Base-by-base conservation (phyloP, 2,113 vertebrate species). In the Myxocyprinus asiaticus region DNA sequence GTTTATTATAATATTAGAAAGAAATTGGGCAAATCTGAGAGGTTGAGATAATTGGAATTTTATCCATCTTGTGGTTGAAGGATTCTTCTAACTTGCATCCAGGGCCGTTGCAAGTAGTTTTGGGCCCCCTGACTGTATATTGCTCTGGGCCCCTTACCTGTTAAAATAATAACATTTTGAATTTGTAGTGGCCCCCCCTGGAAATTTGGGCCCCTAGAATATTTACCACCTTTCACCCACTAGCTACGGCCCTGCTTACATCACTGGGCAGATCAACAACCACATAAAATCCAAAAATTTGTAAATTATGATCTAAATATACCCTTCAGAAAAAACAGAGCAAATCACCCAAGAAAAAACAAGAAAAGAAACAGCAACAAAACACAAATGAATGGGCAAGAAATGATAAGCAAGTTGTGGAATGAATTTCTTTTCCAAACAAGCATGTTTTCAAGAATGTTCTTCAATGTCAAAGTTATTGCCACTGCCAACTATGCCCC, bases 401-500 rank as follows among this genome's bases (percentile, higher is more conserved):
- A 6, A 77, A 66, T 17, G 8, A 14, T 33, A 50, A 58, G 11
- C 5, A 5, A 56, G 6, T 7, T 6, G 12, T 44, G 6, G 61
- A 77, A 42, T 11, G 10, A 48, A 62, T 62, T 62, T 50, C 15
- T 11, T 33, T 43, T 62, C 5, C 58, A 74, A 62, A 47, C 58
- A 44, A 58, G 14, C 14, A 58, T 4, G 55, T 47, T 59, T 61
- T 74, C 45, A 74, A 17, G 45, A 62, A 62, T 62, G 47, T 17
- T 63, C 14, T 50, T 78, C 56, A 51, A 69, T 68, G 42, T 47
- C 4, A 17, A 4, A 6, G 15, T 71, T 72, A 47, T 33, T 65
- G 77, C 10, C 56, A 33, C 58, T 74, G 69, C 53, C 56, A 78
- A 69, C 4, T 53, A 47, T 7, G 42, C 67, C 68, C 69, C 69